phyloP scores from a whole-genome alignment of 2,113 vertebrate species.

The Hypocryptadius cinnamomeus region DNA sequence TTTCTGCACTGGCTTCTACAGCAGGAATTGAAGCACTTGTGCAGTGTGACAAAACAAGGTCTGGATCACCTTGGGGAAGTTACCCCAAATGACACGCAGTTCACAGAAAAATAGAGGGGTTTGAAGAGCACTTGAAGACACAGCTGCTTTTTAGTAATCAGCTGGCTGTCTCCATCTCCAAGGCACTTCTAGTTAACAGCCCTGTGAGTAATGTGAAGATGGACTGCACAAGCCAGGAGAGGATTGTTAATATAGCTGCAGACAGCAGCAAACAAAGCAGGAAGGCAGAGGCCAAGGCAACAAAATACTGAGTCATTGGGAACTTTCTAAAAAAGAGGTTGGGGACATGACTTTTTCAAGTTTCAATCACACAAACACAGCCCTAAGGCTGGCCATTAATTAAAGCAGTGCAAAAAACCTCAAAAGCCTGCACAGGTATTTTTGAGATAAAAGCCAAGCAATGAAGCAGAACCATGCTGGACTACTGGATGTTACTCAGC shows the following conservation, averaged over 20 bases:
- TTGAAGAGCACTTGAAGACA: constrained; percentile 25
- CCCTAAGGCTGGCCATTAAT: background rate
- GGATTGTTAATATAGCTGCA: background rate
- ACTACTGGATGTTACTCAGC: background rate
- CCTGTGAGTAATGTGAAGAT: background rate
- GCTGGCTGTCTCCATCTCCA: constrained; percentile 15
- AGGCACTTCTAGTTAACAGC: constrained; percentile 39
- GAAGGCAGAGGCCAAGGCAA: background rate
- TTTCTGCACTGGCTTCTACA: background rate
- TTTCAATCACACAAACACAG: background rate
- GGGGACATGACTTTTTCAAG: background rate
- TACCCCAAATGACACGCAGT: background rate
- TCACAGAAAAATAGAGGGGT: background rate
- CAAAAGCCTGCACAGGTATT: background rate
- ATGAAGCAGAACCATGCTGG: background rate
- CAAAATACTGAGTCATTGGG: background rate
- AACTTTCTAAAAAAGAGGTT: background rate
- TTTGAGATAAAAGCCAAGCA: background rate
- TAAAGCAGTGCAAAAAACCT: background rate
- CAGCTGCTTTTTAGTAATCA: constrained; percentile 19
- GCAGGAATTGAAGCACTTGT: constrained; percentile 6
- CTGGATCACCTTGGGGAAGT: background rate
- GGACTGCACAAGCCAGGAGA: background rate
- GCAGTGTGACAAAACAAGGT: background rate
- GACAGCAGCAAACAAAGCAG: background rate